Evolutionary conservation across 1,140 invertebrate species (phyloP).

Genomic region (Drosophila novamexicana): DNA sequence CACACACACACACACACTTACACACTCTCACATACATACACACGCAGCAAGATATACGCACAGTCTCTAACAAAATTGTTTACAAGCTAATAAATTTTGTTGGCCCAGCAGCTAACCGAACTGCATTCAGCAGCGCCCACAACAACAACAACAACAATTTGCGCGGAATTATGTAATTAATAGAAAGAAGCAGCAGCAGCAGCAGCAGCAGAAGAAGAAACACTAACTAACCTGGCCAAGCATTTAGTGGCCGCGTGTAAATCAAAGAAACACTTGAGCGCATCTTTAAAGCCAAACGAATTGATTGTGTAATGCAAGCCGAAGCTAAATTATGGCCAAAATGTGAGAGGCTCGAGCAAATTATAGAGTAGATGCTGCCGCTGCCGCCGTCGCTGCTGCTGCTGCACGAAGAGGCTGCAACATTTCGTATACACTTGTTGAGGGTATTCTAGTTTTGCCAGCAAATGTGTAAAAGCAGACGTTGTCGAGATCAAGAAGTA

Average conservation of each 20-base stretch:
- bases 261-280: slow-evolving; percentile 48
- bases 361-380: slow-evolving; percentile 43
- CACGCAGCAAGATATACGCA: slow-evolving; percentile 43
- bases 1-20: slow-evolving; percentile 17
- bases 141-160: slow-evolving; percentile 7
- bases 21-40: slow-evolving; percentile 8
- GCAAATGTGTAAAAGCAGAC: no score
- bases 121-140: neutral
- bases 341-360: slow-evolving; percentile 22
- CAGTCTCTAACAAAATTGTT: slow-evolving; percentile 59
- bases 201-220: slow-evolving; percentile 8
- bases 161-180: slow-evolving; percentile 62
- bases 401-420: slow-evolving; percentile 1
- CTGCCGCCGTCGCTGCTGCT: neutral
- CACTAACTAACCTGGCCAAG: slow-evolving; percentile 31
- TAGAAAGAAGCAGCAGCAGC: slow-evolving; percentile 16
- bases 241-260: slow-evolving; percentile 65
- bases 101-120: neutral
- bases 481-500: no score
- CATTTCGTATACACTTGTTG: neutral
- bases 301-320: slow-evolving; percentile 43
- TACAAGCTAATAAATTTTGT: slow-evolving; percentile 70
- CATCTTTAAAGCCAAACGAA: slow-evolving; percentile 30
- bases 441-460: no score
- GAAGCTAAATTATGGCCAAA: slow-evolving; percentile 31